These are phyloP conservation scores for Temnothorax unifasciatus DNA, from an alignment of 2,888 invertebrate genomes.

Conservation along the genomic window DNA sequence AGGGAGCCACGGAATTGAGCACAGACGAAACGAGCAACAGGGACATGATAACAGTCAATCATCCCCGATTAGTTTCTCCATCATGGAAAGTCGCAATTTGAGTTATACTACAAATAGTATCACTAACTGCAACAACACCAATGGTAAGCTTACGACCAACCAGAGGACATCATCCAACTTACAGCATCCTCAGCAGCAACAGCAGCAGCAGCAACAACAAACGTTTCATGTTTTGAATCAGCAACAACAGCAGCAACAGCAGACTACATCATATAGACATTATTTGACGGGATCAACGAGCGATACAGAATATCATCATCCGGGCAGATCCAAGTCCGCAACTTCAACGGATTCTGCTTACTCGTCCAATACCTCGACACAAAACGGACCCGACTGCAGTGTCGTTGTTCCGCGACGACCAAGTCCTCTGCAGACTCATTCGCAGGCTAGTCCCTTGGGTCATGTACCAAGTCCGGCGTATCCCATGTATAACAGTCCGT, in stretches of 20 bases:
- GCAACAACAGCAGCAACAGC: slow-evolving; percentile 85
- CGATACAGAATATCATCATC: slow-evolving; percentile 88
- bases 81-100: slow-evolving; percentile 90
- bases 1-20: slow-evolving; percentile 82
- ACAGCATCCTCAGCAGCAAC: slow-evolving; percentile 84
- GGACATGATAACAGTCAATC: slow-evolving; percentile 90
- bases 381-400: slow-evolving; percentile 90
- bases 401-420: slow-evolving; percentile 90
- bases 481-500: slow-evolving; percentile 94
- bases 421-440: slow-evolving; percentile 90
- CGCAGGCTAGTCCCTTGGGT: slow-evolving; percentile 91
- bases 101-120: slow-evolving; percentile 88
- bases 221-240: slow-evolving; percentile 86
- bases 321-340: slow-evolving; percentile 88
- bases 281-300: slow-evolving; percentile 89
- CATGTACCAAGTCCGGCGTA: slow-evolving; percentile 93
- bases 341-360: slow-evolving; percentile 89
- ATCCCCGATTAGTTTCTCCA: slow-evolving; percentile 92
- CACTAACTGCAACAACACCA: slow-evolving; percentile 74
- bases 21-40: slow-evolving; percentile 86
- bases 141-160: slow-evolving; percentile 77
- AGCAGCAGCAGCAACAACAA: slow-evolving; percentile 84
- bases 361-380: slow-evolving; percentile 88
- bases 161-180: slow-evolving; percentile 78
- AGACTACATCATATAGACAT: slow-evolving; percentile 88